A percentile compares a stretch with the other conserved stretches of the same genome.
Evolutionary conservation across 2,113 vertebrate species (phyloP).

Genomic region (Oncorhynchus kisutch): DNA sequence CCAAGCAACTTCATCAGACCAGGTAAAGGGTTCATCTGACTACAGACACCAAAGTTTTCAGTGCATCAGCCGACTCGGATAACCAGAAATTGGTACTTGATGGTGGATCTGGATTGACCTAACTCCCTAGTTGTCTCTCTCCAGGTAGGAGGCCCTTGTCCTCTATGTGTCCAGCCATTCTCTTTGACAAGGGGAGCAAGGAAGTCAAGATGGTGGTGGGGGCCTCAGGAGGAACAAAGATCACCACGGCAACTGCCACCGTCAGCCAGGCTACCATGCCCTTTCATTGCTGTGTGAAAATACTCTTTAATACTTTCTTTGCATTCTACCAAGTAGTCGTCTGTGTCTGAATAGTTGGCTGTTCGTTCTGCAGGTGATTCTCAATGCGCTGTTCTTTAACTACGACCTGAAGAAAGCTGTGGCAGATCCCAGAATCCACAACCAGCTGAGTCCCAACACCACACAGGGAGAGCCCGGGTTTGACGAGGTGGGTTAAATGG

Average conservation of each 20-base stretch:
- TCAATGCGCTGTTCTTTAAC: constrained; percentile 85
- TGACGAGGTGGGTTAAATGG: constrained; percentile 58
- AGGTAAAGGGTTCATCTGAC: constrained; percentile 67
- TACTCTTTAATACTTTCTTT: background rate
- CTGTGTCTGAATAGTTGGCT: background rate
- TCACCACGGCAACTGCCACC: constrained; percentile 86
- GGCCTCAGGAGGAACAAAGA: constrained; percentile 88
- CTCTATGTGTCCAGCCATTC: constrained; percentile 88
- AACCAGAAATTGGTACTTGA: background rate
- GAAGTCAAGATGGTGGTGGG: constrained; percentile 89
- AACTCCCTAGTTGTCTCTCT: constrained; percentile 1
- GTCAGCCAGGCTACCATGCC: constrained; percentile 58
- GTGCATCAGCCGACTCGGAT: background rate
- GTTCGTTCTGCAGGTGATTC: constrained; percentile 75
- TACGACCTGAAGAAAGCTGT: constrained; percentile 79
- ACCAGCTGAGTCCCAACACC: constrained; percentile 85
- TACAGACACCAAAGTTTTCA: background rate
- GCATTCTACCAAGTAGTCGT: background rate
- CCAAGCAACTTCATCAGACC: constrained; percentile 89
- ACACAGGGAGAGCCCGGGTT: constrained; percentile 73
- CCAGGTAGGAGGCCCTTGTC: constrained; percentile 91
- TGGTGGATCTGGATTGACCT: background rate
- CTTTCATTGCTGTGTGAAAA: background rate
- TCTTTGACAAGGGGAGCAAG: constrained; percentile 78
- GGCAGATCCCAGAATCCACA: constrained; percentile 82